phyloP scores from a whole-genome alignment of 2,113 vertebrate genomes.

The Semnornis frantzii region DNA sequence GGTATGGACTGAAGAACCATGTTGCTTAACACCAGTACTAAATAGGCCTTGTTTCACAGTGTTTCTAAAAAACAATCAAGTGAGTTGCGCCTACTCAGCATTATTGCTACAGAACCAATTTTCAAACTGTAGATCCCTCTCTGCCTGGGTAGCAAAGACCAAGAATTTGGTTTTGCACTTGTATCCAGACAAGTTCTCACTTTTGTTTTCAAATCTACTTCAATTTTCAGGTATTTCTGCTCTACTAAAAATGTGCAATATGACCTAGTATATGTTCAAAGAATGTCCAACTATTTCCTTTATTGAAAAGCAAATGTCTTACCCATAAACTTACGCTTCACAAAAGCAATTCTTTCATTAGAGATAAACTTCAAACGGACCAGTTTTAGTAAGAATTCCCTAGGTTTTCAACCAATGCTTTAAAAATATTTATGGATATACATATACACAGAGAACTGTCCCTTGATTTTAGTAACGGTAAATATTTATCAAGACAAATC shows the following conservation, averaged over 20 bases:
- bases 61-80: neutral
- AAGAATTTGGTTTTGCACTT: neutral
- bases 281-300: neutral
- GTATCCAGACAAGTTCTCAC: neutral
- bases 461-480: neutral
- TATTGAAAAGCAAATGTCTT: neutral
- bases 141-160: neutral
- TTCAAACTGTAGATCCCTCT: neutral
- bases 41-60: neutral
- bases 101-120: neutral
- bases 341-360: neutral
- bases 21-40: neutral
- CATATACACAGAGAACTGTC: neutral
- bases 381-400: neutral
- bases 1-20: neutral
- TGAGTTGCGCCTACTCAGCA: neutral
- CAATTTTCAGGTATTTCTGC: neutral
- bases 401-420: neutral
- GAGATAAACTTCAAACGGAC: neutral
- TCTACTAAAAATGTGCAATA: neutral
- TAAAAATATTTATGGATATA: neutral
- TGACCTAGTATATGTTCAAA: neutral
- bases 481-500: neutral
- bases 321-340: neutral
- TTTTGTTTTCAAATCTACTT: neutral